Evolutionary conservation across 2,888 invertebrate species (phyloP).

Genomic region (Lingula anatina): DNA sequence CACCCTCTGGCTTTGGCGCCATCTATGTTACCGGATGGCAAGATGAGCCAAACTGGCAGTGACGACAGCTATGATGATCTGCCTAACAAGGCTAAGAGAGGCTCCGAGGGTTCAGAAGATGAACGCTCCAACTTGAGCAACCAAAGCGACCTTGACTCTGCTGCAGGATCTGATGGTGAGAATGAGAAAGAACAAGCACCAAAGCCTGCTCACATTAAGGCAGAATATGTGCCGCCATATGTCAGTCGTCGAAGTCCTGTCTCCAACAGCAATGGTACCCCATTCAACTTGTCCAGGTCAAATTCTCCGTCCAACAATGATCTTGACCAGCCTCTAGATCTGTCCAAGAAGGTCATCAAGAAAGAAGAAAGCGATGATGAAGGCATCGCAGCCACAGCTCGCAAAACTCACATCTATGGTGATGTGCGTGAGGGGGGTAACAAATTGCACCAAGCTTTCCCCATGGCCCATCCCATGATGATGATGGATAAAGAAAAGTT

Average conservation of each 20-base stretch:
- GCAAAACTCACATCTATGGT: slow-evolving; percentile 43
- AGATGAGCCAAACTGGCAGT: background rate
- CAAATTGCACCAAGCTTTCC: slow-evolving; percentile 3
- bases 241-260: background rate
- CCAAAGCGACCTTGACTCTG: slow-evolving; percentile 25
- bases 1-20: slow-evolving; percentile 7
- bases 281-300: background rate
- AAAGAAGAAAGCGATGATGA: slow-evolving; percentile 62
- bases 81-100: slow-evolving; percentile 1
- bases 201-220: too few relatives aligned
- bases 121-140: slow-evolving; percentile 18
- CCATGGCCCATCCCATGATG: slow-evolving; percentile 30
- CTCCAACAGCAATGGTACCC: background rate
- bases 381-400: slow-evolving; percentile 22
- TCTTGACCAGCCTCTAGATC: slow-evolving; percentile 16
- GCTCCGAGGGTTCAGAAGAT: slow-evolving; percentile 3
- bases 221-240: background rate
- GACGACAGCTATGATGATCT: background rate
- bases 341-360: slow-evolving; percentile 14
- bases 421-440: slow-evolving; percentile 14
- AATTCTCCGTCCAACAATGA: background rate
- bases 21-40: background rate
- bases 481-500: slow-evolving; percentile 39
- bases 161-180: slow-evolving; percentile 30
- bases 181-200: slow-evolving; percentile 19